Percentiles rank a stretch among this genome's conserved stretches.
phyloP scores from a whole-genome alignment of 2,797 vertebrate genomes.

The Lycodopsis pacificus region DNA sequence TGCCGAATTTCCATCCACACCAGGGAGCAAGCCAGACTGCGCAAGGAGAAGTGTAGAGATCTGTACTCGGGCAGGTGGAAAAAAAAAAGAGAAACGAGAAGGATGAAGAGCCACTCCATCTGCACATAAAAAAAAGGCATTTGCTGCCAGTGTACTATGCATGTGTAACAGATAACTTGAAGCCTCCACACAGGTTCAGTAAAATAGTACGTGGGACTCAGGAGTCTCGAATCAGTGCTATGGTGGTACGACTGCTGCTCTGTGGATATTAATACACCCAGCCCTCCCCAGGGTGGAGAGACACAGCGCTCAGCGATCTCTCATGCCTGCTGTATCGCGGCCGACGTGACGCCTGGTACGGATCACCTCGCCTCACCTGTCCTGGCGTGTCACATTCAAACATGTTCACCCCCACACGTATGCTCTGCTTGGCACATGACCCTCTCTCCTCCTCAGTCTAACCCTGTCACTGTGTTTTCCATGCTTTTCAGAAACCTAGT shows the following conservation, averaged over 20 bases:
- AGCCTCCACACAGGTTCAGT: conserved; percentile 32
- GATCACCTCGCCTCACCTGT: conserved; percentile 51
- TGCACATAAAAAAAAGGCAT: conserved; percentile 34
- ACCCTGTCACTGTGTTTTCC: conserved; percentile 62
- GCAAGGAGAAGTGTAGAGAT: conserved; percentile 33
- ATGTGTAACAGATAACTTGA: conserved; percentile 50
- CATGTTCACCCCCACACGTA: conserved; percentile 35
- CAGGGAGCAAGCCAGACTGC: background rate
- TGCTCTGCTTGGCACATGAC: conserved; percentile 45
- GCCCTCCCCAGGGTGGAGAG: conserved; percentile 37
- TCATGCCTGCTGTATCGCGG: conserved; percentile 45
- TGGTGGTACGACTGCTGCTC: conserved; percentile 10
- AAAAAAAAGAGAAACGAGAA: conserved; percentile 20
- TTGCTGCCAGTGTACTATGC: conserved; percentile 29
- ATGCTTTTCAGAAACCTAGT: conserved; percentile 67
- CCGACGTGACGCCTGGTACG: conserved; percentile 49
- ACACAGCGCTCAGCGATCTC: conserved; percentile 53
- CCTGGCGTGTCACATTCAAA: conserved; percentile 20
- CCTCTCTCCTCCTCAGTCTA: conserved; percentile 35
- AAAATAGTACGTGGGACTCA: conserved; percentile 36
- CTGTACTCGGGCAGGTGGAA: background rate
- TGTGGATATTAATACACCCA: conserved; percentile 58
- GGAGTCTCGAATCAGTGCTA: conserved; percentile 26
- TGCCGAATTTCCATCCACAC: conserved; percentile 25
- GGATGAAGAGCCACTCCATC: conserved; percentile 50